Evolutionary conservation across 2,888 invertebrate species (phyloP).

Genomic region (Pseudanteris insignis): DNA sequence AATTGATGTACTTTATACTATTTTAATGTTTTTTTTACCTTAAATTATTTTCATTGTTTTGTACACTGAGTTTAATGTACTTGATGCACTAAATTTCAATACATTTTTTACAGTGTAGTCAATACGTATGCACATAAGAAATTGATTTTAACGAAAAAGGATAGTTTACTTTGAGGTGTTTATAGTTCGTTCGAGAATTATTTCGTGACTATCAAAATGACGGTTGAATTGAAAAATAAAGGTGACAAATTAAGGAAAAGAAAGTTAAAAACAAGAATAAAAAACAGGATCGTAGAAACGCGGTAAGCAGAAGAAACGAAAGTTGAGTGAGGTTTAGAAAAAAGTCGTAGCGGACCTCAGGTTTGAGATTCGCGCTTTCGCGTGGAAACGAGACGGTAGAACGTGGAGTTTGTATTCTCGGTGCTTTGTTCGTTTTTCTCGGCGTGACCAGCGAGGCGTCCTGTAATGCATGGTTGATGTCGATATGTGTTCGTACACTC

Average conservation of each 20-base stretch:
- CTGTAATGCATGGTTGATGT: conserved; percentile 63
- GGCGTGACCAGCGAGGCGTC: conserved; percentile 64
- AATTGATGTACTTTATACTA: too few relatives aligned
- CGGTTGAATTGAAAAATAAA: conserved; percentile 15
- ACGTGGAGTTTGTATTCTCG: conserved; percentile 48
- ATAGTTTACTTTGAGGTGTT: too few relatives aligned
- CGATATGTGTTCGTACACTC: conserved; percentile 60
- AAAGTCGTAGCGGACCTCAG: conserved; percentile 46
- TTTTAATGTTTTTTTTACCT: too few relatives aligned
- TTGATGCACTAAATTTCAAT: too few relatives aligned
- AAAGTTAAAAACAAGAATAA: conserved; percentile 19
- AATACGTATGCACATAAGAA: too few relatives aligned
- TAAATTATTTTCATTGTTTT: too few relatives aligned
- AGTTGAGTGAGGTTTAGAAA: conserved; percentile 46
- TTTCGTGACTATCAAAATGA: too few relatives aligned
- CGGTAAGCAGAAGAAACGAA: conserved; percentile 47
- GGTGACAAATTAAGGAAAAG: conserved; percentile 16
- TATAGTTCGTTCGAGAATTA: too few relatives aligned
- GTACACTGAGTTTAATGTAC: too few relatives aligned
- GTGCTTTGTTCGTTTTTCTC: conserved; percentile 60
- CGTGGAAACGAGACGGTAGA: conserved; percentile 35
- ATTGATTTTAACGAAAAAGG: too few relatives aligned
- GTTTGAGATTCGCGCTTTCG: conserved; percentile 40
- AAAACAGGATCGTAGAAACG: conserved; percentile 18
- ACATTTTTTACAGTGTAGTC: too few relatives aligned